A percentile compares a stretch with the other conserved stretches of the same genome.
Evolutionary conservation across 2,113 vertebrate genomes (phyloP).

Genomic region (Tricholaema leucomelas): DNA sequence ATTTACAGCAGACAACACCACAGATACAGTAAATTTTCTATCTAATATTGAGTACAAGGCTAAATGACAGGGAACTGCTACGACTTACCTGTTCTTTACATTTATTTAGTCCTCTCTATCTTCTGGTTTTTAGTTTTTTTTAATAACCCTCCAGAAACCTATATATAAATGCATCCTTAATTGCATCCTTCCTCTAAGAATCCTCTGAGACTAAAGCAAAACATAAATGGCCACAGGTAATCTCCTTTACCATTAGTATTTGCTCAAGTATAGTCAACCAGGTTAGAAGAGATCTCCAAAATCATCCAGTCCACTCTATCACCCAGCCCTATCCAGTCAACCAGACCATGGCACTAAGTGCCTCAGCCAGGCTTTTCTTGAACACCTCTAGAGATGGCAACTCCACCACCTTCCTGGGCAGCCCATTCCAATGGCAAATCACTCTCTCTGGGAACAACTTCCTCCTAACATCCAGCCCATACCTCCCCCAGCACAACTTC

Average conservation of each 20-base stretch:
- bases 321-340: too few relatives aligned
- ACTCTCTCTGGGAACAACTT: too few relatives aligned
- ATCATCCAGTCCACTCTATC: too few relatives aligned
- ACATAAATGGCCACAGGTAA: neutral
- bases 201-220: neutral
- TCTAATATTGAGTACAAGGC: neutral
- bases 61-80: neutral
- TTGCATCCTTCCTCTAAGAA: neutral
- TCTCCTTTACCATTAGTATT: neutral
- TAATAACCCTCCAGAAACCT: neutral
- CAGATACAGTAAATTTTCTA: neutral
- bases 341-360: too few relatives aligned
- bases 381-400: too few relatives aligned
- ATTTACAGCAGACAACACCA: neutral
- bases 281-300: too few relatives aligned
- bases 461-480: too few relatives aligned
- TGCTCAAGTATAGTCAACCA: neutral
- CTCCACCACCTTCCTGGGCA: too few relatives aligned
- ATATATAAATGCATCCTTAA: neutral
- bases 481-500: too few relatives aligned
- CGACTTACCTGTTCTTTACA: neutral
- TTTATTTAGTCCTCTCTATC: neutral
- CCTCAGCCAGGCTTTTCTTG: too few relatives aligned
- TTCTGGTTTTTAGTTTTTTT: neutral
- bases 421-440: too few relatives aligned